Percentiles rank a stretch among this genome's conserved stretches.
Conservation (phyloP, 1,140 invertebrate genomes). For the Araneus ventricosus region DNA sequence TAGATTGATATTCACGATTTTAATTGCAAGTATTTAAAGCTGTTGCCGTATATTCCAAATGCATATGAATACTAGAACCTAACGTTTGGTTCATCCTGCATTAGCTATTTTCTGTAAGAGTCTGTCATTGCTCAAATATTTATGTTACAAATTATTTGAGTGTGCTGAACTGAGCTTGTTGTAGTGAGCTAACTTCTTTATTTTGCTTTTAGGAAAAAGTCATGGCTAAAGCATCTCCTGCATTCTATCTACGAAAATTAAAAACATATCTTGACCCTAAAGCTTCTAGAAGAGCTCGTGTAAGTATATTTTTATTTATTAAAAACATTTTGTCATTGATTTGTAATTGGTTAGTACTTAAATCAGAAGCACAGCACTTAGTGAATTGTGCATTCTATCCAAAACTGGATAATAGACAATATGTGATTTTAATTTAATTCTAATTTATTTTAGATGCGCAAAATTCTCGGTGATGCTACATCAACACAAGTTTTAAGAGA, state of each 20-base stretch:
- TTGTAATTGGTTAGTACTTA: background rate
- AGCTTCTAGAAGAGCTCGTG: constrained; percentile 94
- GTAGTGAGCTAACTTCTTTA: background rate
- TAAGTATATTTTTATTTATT: constrained; percentile 81
- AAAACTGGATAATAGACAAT: too few relatives aligned
- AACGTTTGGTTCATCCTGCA: too few relatives aligned
- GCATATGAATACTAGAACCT: too few relatives aligned
- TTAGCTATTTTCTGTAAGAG: too few relatives aligned
- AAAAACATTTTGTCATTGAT: background rate
- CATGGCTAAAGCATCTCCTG: constrained; percentile 96
- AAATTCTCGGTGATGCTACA: constrained; percentile 97
- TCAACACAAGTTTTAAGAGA: constrained; percentile 98
- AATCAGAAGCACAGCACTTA: background rate
- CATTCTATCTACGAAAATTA: constrained; percentile 95
- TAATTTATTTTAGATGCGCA: constrained; percentile 87
- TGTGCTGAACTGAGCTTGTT: too few relatives aligned
- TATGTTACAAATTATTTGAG: too few relatives aligned
- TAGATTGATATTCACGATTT: too few relatives aligned
- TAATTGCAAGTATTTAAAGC: too few relatives aligned
- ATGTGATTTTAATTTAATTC: background rate
- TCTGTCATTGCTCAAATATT: too few relatives aligned
- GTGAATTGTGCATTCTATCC: too few relatives aligned
- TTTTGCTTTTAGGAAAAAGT: constrained; percentile 89
- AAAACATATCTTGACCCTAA: constrained; percentile 97
- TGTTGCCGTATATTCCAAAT: too few relatives aligned